These are phyloP conservation scores for Nothocercus nigrocapillus DNA, from an alignment of 2,113 vertebrate genomes.

Conservation along the genomic window DNA sequence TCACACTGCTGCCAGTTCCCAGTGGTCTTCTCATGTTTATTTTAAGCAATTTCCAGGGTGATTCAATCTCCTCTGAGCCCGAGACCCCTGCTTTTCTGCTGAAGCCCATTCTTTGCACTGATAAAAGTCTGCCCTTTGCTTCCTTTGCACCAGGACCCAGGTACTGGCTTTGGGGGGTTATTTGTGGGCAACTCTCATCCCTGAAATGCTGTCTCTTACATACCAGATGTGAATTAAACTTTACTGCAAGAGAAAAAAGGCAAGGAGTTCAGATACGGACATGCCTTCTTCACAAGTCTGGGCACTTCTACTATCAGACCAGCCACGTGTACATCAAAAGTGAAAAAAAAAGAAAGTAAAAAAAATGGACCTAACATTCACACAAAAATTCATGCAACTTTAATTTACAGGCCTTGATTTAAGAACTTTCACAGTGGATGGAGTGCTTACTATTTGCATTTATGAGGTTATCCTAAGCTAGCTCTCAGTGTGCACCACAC, in stretches of 20 bases:
- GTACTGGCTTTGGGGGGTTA: not conserved
- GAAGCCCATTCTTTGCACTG: not conserved
- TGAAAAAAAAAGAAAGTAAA: not conserved
- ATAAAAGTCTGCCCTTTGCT: not conserved
- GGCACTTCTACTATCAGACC: not conserved
- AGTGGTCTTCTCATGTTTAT: not conserved
- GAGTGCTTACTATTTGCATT: not conserved
- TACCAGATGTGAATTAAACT: not conserved
- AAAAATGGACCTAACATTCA: not conserved
- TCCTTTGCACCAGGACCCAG: not conserved
- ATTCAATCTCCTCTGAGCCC: not conserved
- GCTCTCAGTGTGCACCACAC: not conserved
- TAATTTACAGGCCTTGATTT: not conserved
- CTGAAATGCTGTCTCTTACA: not conserved
- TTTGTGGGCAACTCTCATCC: not conserved
- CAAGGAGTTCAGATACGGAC: not conserved
- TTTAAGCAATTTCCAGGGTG: conserved; percentile 38
- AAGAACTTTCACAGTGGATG: not conserved
- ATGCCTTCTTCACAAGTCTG: not conserved
- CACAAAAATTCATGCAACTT: not conserved
- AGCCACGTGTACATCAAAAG: not conserved
- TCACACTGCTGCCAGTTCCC: not conserved
- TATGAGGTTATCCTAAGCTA: not conserved
- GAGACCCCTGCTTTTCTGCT: not conserved
- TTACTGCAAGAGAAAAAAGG: not conserved